Conservation (phyloP, 2,888 invertebrate genomes). For the Noctua fimbriata region DNA sequence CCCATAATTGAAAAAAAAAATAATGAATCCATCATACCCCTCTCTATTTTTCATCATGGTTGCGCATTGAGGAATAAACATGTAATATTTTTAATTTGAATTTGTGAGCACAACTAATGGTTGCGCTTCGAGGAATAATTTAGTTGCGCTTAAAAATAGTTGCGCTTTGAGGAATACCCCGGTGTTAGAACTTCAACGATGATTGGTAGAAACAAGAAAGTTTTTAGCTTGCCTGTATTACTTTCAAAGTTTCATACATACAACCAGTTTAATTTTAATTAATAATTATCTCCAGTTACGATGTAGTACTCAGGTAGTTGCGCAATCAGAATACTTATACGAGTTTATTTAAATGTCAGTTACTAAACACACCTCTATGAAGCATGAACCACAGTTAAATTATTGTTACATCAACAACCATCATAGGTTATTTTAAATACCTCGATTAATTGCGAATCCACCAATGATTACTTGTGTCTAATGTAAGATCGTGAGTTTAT, state of each 20-base stretch:
- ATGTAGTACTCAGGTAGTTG: neutral
- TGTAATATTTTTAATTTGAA: no score
- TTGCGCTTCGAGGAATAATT: no score
- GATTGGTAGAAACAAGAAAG: neutral
- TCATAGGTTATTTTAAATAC: constrained; percentile 63
- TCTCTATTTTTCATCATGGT: no score
- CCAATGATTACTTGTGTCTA: constrained; percentile 69
- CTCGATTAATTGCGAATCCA: constrained; percentile 65
- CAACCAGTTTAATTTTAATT: neutral
- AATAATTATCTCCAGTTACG: neutral
- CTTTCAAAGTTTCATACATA: neutral
- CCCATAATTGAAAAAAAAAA: no score
- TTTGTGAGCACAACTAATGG: no score
- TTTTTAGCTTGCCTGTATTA: neutral
- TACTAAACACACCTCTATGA: neutral
- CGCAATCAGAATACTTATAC: neutral
- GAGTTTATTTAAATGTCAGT: constrained; percentile 35
- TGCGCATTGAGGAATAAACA: no score
- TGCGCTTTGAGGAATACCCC: no score
- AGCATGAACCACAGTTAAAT: constrained; percentile 22
- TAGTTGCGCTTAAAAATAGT: no score
- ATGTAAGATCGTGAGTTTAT: constrained; percentile 61
- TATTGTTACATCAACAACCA: constrained; percentile 41
- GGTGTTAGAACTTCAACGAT: no score
- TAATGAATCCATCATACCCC: no score